Conservation (phyloP, 53 echinoderm and acorn worm genomes). For the Holothuria scabra region DNA sequence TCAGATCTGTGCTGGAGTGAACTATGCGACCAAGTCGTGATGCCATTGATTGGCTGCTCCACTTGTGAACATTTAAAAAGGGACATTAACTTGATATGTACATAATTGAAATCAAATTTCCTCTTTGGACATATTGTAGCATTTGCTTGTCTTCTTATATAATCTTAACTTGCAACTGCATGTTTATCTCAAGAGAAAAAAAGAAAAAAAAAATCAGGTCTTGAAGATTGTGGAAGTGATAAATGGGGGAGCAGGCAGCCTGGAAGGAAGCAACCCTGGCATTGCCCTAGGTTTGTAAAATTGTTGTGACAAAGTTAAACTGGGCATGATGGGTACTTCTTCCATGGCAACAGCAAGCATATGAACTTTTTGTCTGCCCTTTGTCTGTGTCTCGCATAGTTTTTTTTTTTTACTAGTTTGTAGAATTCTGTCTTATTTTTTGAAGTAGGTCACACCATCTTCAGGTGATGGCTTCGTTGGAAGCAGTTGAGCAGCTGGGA, state of each 20-base stretch:
- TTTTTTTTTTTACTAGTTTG: constrained; percentile 54
- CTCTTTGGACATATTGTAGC: constrained; percentile 32
- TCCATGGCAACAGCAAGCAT: not conserved
- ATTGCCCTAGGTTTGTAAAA: constrained; percentile 32
- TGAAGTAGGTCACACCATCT: too few species aligned
- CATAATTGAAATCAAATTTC: constrained; percentile 26
- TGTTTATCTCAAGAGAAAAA: not conserved
- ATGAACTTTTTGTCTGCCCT: not conserved
- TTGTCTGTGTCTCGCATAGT: constrained; percentile 21
- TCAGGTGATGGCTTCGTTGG: too few species aligned
- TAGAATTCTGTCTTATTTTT: constrained; percentile 21
- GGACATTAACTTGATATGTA: constrained; percentile 38
- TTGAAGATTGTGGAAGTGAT: too few species aligned
- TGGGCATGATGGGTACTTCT: not conserved
- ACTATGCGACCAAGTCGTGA: constrained; percentile 17
- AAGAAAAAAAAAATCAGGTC: too few species aligned
- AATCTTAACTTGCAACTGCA: constrained; percentile 18
- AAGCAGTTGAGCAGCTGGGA: too few species aligned
- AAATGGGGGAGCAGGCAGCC: not conserved
- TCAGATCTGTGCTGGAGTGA: constrained; percentile 1
- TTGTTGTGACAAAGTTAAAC: constrained; percentile 36
- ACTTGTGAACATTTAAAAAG: not conserved
- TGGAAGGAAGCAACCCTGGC: constrained; percentile 4
- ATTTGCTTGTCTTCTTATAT: constrained; percentile 18
- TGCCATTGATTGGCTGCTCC: too few species aligned